Base-by-base conservation (phyloP, 2,888 invertebrate genomes). In the Ischnura elegans region DNA sequence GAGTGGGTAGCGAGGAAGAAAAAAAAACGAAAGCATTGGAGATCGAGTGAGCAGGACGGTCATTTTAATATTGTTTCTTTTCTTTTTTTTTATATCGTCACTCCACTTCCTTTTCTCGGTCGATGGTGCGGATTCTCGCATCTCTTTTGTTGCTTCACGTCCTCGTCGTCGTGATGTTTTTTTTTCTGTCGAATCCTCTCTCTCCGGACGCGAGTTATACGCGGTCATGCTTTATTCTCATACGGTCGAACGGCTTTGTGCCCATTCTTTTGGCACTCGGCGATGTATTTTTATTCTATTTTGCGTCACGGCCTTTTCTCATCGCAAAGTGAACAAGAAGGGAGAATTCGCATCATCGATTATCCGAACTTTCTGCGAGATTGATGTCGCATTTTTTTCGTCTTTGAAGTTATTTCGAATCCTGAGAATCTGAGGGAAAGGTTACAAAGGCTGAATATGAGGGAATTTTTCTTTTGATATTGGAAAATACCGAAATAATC, bases 51-150 rank as follows among this genome's bases (percentile, higher is more conserved):
- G 29, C 13, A 36, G 3, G 76, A 16, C n/a, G 36, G 10, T 36
- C 76, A 36, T 76, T 76, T 76, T 76, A 76, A 76, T 76, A 76
- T 76, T 36, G n/a, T 61, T 76, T 76, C 21, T 76, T 76, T 76
- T 16, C 36, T 76, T 76, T 76, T 13, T 13, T 0, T 5, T 51
- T 51, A 51, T 47, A 8, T 47, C 47, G 47, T 8, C n/a, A n/a
- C n/a, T n/a, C n/a, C n/a, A 13, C 47, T 13, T 29, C 29, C 76
- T 25, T 76, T 36, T 76, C 29, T 10, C 36, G 76, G 76, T 76
- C 36, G 76, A 76, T n/a, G 76, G 76, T 76, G 76, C 76, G 36
- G 36, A 76, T 76, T 76, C 36, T 76, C 76, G 76, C 76, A 13
- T 76, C 29, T 36, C 76, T 13, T 76, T 36, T 76, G 76, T 76